Evolutionary conservation across 2,797 vertebrate species (phyloP), one percentile per base, ranked within the genome.

Genomic region (Typhlichthys eigenmanni): DNA sequence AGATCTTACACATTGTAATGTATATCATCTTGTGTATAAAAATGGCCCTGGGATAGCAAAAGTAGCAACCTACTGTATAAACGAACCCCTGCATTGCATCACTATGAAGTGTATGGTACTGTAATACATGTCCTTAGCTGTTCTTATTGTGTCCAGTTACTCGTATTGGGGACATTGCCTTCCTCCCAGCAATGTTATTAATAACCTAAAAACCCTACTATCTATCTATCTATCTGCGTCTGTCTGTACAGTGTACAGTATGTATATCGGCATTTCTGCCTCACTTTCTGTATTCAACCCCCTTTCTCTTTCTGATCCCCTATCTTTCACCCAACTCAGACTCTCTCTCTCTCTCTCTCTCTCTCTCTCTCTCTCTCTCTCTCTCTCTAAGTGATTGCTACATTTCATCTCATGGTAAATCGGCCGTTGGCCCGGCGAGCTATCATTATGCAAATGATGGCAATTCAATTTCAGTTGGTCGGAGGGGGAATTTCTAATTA

Each of bases 371-470:
- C 50, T 53, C 61, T 62, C 60, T 69, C 49, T 69, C 24, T 11
- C 59, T 47, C 85, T 88, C 86, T 87, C 80, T 89, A 89, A 89
- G 86, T 88, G 88, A 91, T 91, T 88, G 88, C 88, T 88, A 86
- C 85, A 87, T 90, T 88, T 88, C 84, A 89, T 88, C 85, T 87
- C 80, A 84, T 82, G 87, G 85, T 75, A 86, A 89, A 89, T 88
- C 88, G 77, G 54, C 86, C 81, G 70, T 81, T 82, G 78, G 87
- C 81, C 81, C 75, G 75, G 85, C 82, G 83, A 90, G 88, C 87
- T 87, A 86, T 89, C 89, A 90, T 89, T 90, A 91, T 91, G 89
- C 89, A 91, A 91, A 91, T 88, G 84, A 88, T 82, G 80, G 80
- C 89, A 89, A 90, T 91, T 91, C 87, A 91, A 90, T 91, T 90